Percentiles rank a stretch among this genome's conserved stretches.
These are phyloP conservation scores for Megamerina dolium DNA, from an alignment of 2,888 invertebrate genomes.

Conservation along the genomic window DNA sequence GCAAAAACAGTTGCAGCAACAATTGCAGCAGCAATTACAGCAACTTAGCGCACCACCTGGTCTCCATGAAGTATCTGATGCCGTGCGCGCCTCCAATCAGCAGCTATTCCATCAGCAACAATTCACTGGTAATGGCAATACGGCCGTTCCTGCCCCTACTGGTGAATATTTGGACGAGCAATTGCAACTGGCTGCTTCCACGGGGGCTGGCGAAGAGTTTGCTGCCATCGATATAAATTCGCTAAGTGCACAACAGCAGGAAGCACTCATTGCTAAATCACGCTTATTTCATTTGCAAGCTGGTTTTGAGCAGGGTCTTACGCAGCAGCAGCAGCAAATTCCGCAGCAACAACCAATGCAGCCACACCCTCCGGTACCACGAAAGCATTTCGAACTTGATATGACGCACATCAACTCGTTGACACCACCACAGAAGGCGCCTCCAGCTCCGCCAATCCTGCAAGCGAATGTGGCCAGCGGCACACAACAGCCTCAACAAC, in stretches of 20 bases:
- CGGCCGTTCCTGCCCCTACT: constrained; percentile 23
- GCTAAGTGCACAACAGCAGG: constrained; percentile 46
- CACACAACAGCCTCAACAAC: constrained; percentile 28
- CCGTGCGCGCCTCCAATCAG: constrained; percentile 54
- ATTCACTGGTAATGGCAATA: constrained; percentile 29
- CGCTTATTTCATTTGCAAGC: constrained; percentile 46
- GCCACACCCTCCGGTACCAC: constrained; percentile 29
- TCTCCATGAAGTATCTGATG: constrained; percentile 57
- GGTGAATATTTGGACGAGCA: constrained; percentile 45
- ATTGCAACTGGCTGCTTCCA: constrained; percentile 31
- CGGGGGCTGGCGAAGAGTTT: constrained; percentile 37
- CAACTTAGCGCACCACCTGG: constrained; percentile 50
- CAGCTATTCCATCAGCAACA: constrained; percentile 48
- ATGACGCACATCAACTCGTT: constrained; percentile 42
- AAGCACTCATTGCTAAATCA: constrained; percentile 48
- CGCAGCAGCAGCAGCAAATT: constrained; percentile 27
- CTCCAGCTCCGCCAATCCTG: constrained; percentile 37
- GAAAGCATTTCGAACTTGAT: constrained; percentile 39
- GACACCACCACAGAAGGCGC: constrained; percentile 38
- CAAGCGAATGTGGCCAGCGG: constrained; percentile 19
- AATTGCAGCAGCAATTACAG: constrained; percentile 50
- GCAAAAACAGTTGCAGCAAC: constrained; percentile 48
- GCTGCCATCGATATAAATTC: constrained; percentile 45
- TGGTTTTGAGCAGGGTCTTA: constrained; percentile 46
- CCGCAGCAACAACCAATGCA: constrained; percentile 21